Evolutionary conservation across 2,113 vertebrate genomes (phyloP), one percentile per base, ranked within the genome.

Genomic region (Ciconia maguari): DNA sequence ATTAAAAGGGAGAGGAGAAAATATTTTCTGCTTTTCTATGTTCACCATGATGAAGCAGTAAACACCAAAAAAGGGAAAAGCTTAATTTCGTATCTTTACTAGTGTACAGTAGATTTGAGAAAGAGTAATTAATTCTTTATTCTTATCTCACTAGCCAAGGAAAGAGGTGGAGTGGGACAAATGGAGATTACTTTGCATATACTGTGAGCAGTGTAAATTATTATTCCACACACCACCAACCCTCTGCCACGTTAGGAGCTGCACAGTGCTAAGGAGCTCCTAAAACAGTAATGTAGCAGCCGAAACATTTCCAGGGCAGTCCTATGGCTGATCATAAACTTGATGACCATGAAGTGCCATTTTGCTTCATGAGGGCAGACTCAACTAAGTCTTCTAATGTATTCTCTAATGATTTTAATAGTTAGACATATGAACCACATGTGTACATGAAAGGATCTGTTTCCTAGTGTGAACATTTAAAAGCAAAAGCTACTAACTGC

Each of bases 141-240:
- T 72, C 25, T 84, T 66, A 55, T n/a, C 57, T 69, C 46, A 49
- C 78, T 77, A 82, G 36, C 51, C 25, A 36, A 70, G 7, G 16
- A 34, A 72, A 74, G 32, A 89, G 27, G 36, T 41, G 15, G 68
- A 89, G 16, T 24, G 5, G 30, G 36, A 81, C 22, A 89, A 77
- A 44, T 0, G 7, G 9, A 46, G 46, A 78, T 87, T 46, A 81
- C 6, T 75, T 57, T 44, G 65, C n/a, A 41, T 6, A 14, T 42
- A 54, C 29, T 19, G 6, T 4, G 7, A 89, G 44, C 19, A 38
- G 54, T 0, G 0, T 22, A 82, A 66, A 64, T 20, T 0, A 55
- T 16, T 64, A 22, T 12, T 51, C 15, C 27, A 42, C 6, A 5
- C 5, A 6, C 4, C 1, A 7, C 10, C 36, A 36, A 36, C 36